Evolutionary conservation across 2,888 invertebrate species (phyloP).

Genomic region (Hedychridium roseum): DNA sequence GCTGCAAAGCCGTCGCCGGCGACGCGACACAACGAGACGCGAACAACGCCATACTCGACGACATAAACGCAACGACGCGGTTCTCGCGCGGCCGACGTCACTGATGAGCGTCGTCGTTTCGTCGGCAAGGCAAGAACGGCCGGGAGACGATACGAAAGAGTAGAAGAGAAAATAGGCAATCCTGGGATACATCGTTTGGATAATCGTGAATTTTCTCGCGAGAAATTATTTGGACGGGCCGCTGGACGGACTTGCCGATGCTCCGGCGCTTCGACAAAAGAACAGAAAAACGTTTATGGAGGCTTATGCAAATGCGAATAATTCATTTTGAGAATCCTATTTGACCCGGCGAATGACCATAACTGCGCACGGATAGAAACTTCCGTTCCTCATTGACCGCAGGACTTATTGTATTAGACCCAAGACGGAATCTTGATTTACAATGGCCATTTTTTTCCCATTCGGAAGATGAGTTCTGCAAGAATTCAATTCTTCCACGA

Average conservation of each 20-base stretch:
- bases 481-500: too few relatives aligned
- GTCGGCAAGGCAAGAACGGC: constrained; percentile 18
- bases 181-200: constrained; percentile 42
- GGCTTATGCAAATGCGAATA: constrained; percentile 58
- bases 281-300: constrained; percentile 47
- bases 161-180: constrained; percentile 18
- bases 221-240: constrained; percentile 35
- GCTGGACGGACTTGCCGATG: constrained; percentile 10
- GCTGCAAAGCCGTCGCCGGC: constrained; percentile 24
- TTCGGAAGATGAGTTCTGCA: too few relatives aligned
- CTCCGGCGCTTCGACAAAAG: constrained; percentile 16
- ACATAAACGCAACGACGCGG: constrained; percentile 38
- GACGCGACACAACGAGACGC: constrained; percentile 28
- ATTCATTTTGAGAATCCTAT: constrained; percentile 59
- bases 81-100: too few relatives aligned
- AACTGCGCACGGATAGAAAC: too few relatives aligned
- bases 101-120: too few relatives aligned
- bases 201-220: constrained; percentile 45
- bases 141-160: neutral
- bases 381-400: too few relatives aligned
- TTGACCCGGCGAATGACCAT: constrained; percentile 43
- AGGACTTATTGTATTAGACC: too few relatives aligned
- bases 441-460: too few relatives aligned
- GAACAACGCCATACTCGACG: constrained; percentile 36
- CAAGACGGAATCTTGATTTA: too few relatives aligned